These are phyloP conservation scores for Patiria miniata DNA, from an alignment of 35 echinoderm and acorn worm genomes.

Conservation along the genomic window DNA sequence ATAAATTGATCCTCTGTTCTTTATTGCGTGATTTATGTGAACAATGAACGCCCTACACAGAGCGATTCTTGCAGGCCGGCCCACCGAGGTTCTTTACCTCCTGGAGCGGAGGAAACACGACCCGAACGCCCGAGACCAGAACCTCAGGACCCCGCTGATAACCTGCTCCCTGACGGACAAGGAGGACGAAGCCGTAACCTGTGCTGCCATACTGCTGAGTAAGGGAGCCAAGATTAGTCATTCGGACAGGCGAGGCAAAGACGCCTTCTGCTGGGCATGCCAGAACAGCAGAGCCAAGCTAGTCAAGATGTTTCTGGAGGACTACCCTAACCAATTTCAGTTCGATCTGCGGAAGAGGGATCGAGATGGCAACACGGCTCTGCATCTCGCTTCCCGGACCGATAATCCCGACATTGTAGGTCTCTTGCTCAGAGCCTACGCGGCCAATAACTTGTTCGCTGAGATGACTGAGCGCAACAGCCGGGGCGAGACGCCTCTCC, in stretches of 20 bases:
- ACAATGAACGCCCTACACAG: slow-evolving; percentile 33
- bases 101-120: background rate
- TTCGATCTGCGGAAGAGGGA: slow-evolving; percentile 43
- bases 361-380: slow-evolving; percentile 49
- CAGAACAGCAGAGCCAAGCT: background rate
- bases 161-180: slow-evolving; percentile 14
- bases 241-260: slow-evolving; percentile 29
- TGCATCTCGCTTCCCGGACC: slow-evolving; percentile 44
- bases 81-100: slow-evolving; percentile 33
- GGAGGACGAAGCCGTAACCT: background rate
- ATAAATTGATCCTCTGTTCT: no score
- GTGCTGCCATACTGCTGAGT: slow-evolving; percentile 30
- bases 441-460: background rate
- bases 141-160: slow-evolving; percentile 40
- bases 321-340: slow-evolving; percentile 3
- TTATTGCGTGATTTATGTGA: background rate
- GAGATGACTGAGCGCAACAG: background rate
- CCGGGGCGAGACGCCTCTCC: slow-evolving; percentile 32
- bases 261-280: slow-evolving; percentile 46
- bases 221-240: slow-evolving; percentile 31
- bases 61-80: slow-evolving; percentile 31
- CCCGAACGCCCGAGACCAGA: slow-evolving; percentile 21
- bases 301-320: background rate
- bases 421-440: background rate
- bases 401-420: slow-evolving; percentile 36